A percentile compares a stretch with the other conserved stretches of the same genome.
These are phyloP conservation scores for Pristionchus arcanus DNA, from an alignment of 2,888 invertebrate genomes.

Conservation along the genomic window DNA sequence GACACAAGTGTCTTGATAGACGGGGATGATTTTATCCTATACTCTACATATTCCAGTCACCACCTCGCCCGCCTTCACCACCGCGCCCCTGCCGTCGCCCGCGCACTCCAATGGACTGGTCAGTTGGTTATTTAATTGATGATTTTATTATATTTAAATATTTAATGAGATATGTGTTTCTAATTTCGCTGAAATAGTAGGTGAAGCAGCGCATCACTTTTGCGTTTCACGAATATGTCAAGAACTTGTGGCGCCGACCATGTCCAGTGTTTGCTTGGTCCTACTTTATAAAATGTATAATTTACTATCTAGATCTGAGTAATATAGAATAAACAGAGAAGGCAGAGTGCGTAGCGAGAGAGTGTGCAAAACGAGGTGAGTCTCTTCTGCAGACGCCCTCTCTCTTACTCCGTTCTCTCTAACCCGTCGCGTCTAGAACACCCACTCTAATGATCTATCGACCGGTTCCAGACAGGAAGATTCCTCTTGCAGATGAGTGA, in stretches of 20 bases:
- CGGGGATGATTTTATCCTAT: too few species aligned
- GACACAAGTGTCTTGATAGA: too few species aligned
- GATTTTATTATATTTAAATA: neutral
- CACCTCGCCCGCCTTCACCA: neutral
- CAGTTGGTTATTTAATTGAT: neutral
- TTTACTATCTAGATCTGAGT: too few species aligned
- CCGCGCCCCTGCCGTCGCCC: neutral
- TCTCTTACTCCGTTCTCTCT: neutral
- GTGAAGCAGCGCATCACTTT: neutral
- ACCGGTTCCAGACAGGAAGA: neutral
- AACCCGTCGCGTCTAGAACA: neutral
- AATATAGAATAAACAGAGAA: too few species aligned
- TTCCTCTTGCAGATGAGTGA: slow-evolving; percentile 61
- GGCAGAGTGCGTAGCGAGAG: too few species aligned
- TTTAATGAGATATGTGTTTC: neutral
- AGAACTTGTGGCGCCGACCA: neutral
- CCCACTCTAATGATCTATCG: neutral
- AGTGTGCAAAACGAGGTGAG: neutral
- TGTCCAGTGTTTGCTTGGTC: too few species aligned
- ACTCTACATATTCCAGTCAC: too few species aligned
- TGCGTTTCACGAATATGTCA: neutral
- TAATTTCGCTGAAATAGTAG: neutral
- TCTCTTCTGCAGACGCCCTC: neutral
- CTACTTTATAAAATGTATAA: too few species aligned
- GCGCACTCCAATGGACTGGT: slow-evolving; percentile 28